A percentile compares a stretch with the other conserved stretches of the same genome.
Evolutionary conservation across 2,797 vertebrate species (phyloP).

Genomic region (Pseudomugil gertrudae): DNA sequence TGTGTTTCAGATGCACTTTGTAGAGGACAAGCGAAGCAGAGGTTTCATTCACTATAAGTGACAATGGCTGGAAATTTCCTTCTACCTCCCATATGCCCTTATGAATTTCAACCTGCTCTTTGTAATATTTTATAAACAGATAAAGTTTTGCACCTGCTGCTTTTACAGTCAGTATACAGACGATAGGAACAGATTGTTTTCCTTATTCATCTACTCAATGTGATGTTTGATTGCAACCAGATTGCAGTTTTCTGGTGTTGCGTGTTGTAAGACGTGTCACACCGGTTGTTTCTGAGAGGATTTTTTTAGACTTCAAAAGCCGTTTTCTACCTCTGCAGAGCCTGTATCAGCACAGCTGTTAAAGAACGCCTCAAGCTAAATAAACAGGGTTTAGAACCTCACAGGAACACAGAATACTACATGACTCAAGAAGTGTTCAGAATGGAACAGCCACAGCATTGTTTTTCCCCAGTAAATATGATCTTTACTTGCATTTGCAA

Average conservation of each 20-base stretch:
- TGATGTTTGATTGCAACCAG: constrained; percentile 49
- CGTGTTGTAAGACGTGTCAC: constrained; percentile 35
- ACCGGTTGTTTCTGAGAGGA: constrained; percentile 24
- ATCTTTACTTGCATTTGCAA: constrained; percentile 16
- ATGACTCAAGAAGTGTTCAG: constrained; percentile 54
- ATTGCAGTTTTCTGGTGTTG: constrained; percentile 23
- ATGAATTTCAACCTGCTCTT: constrained; percentile 59
- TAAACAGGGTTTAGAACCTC: constrained; percentile 60
- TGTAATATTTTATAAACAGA: constrained; percentile 63
- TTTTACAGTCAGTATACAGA: constrained; percentile 43
- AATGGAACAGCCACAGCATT: constrained; percentile 54
- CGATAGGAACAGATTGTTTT: constrained; percentile 54
- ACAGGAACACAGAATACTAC: constrained; percentile 49
- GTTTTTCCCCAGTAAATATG: constrained; percentile 16
- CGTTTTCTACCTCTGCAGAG: constrained; percentile 52
- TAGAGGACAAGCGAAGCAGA: constrained; percentile 57
- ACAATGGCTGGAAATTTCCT: constrained; percentile 62
- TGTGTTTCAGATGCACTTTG: constrained; percentile 79
- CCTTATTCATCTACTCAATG: constrained; percentile 44
- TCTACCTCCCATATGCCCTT: constrained; percentile 49
- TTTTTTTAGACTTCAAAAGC: constrained; percentile 40
- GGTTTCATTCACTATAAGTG: constrained; percentile 73
- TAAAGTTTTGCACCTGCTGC: constrained; percentile 31
- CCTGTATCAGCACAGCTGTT: constrained; percentile 66
- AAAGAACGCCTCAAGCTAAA: constrained; percentile 62